These are phyloP conservation scores for Halisarca cf. caerulea DNA, from an alignment of 37 sponge, comb jelly and placozoan species.

Conservation along the genomic window DNA sequence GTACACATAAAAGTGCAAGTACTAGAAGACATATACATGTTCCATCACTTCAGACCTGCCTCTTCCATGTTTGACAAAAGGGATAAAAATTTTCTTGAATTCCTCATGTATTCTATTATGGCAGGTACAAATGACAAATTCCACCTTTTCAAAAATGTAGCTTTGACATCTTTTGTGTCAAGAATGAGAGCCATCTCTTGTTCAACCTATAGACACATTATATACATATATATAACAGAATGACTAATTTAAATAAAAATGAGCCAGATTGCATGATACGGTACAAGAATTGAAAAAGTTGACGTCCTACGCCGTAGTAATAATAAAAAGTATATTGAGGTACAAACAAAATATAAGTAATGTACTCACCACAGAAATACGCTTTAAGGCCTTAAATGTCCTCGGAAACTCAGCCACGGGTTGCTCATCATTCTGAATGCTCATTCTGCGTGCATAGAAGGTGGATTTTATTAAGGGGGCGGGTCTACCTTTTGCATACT, in stretches of 20 bases:
- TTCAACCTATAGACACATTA: conserved; percentile 25
- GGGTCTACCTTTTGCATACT: no score
- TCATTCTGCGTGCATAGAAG: not conserved
- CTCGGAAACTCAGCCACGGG: not conserved
- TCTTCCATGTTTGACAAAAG: not conserved
- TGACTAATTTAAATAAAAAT: not conserved
- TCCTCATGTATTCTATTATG: conserved; percentile 9
- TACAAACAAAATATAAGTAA: not conserved
- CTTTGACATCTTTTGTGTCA: not conserved
- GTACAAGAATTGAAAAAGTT: no score
- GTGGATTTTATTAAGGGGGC: conserved; percentile 42
- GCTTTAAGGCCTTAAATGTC: conserved; percentile 15
- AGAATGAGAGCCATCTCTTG: conserved; percentile 31
- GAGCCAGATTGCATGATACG: no score
- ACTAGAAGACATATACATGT: not conserved
- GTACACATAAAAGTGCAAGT: not conserved
- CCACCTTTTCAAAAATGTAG: conserved; percentile 3
- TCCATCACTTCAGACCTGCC: not conserved
- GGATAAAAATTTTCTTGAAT: not conserved
- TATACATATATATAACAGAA: not conserved
- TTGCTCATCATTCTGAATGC: conserved; percentile 12
- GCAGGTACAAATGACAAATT: not conserved
- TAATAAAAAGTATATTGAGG: no score
- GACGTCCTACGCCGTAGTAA: no score
- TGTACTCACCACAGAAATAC: conserved; percentile 28